Base-by-base conservation (phyloP, 2,888 invertebrate genomes). In the Taphrorychus bicolor region DNA sequence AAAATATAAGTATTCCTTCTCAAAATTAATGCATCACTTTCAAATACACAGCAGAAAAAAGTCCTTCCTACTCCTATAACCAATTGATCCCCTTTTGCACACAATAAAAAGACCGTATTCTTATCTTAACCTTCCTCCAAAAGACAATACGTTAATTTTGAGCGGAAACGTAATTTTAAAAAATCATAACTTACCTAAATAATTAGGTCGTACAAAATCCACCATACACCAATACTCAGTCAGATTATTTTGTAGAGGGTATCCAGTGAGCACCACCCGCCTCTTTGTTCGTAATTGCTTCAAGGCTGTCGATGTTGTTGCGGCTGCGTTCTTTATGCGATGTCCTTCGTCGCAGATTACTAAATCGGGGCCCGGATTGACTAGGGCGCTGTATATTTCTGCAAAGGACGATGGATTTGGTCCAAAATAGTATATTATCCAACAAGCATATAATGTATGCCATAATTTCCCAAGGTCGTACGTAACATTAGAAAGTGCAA, bases 141-240 rank as follows among this genome's bases (percentile, higher is more conserved):
- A n/a, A n/a, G n/a, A n/a, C n/a, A n/a, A n/a, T n/a, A n/a, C n/a
- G n/a, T n/a, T n/a, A n/a, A n/a, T n/a, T n/a, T n/a, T n/a, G n/a
- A n/a, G n/a, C n/a, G n/a, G n/a, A n/a, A n/a, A n/a, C n/a, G n/a
- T n/a, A n/a, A n/a, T n/a, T 32, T 1, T 5, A 11, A 9, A 11
- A 1, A 32, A 32, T 32, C 7, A 32, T 32, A 42, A 16, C 24
- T 62, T 45, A 70, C 98, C 99, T 41, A 99, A 87, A 82, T 96
- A 98, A 84, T 97, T 97, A 0, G 99, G 99, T 18, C 98, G 87
- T 0, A 98, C 98, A 83, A 98, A 99, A 81, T 99, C 98, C 0
- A 98, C 97, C 98, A 98, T 98, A 80, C 98, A 98, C 97, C 97
- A 97, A 81, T 97, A 97, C 79, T 95, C 97, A 62, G 96, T 84